A percentile compares a stretch with the other conserved stretches of the same genome.
These are phyloP conservation scores for Eilema sororculum DNA, from an alignment of 2,888 invertebrate species.

Conservation along the genomic window DNA sequence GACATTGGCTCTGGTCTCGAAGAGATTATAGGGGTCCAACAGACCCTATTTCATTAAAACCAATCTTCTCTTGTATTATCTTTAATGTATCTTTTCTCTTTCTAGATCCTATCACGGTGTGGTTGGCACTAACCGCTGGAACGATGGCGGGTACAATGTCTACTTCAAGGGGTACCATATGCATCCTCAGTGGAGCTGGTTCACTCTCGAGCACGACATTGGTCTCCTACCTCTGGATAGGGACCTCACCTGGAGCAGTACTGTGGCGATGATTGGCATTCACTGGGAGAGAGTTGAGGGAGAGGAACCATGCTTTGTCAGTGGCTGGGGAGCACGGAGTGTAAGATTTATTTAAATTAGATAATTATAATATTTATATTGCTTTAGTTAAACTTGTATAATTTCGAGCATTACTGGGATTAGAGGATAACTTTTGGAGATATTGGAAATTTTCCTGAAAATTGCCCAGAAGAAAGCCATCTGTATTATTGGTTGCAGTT, in stretches of 20 bases:
- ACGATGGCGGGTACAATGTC: not conserved
- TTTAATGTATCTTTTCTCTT: not conserved
- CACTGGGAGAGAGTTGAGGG: not conserved
- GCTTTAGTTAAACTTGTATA: not conserved
- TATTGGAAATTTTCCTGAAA: too few relatives aligned
- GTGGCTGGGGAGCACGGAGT: conserved; percentile 10
- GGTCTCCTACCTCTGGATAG: not conserved
- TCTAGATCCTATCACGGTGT: not conserved
- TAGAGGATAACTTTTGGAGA: too few relatives aligned
- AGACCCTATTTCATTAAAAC: too few relatives aligned
- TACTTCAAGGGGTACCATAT: not conserved
- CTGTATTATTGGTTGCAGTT: too few relatives aligned
- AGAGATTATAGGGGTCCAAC: too few relatives aligned
- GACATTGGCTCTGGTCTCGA: too few relatives aligned
- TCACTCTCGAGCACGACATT: not conserved
- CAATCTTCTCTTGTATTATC: too few relatives aligned
- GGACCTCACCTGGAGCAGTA: not conserved
- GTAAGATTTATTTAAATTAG: not conserved
- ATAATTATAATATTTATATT: too few relatives aligned
- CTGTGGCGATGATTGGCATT: not conserved
- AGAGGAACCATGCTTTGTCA: not conserved
- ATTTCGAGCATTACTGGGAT: too few relatives aligned
- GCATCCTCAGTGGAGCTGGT: not conserved
- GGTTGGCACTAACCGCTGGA: not conserved
- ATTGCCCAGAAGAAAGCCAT: too few relatives aligned